Conservation (phyloP, 2,113 vertebrate genomes). For the Rhabdomys dilectus region DNA sequence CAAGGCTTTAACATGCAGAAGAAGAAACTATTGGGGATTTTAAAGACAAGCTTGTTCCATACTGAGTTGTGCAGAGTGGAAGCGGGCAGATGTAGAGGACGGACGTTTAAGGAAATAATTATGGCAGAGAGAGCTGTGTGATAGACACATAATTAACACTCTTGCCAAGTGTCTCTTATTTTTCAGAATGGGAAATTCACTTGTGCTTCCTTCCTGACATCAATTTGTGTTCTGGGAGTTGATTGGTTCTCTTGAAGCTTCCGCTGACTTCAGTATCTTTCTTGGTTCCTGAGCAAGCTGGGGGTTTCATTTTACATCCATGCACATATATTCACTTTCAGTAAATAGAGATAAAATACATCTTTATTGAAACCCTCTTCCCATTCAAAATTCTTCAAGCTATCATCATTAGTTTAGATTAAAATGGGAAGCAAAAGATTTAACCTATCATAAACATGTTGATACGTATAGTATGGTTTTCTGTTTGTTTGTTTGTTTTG, state of each 20-base stretch:
- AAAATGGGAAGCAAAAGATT: neutral
- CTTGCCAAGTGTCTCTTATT: slow-evolving; percentile 5
- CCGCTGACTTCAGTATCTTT: slow-evolving; percentile 64
- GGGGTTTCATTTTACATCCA: slow-evolving; percentile 49
- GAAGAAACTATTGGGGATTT: neutral
- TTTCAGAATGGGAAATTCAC: slow-evolving; percentile 9
- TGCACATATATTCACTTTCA: neutral
- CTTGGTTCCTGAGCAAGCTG: neutral
- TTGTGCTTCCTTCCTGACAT: slow-evolving; percentile 62
- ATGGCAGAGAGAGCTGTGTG: neutral
- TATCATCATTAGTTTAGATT: slow-evolving; percentile 11
- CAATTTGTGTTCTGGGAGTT: slow-evolving; percentile 46
- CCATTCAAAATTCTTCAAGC: neutral
- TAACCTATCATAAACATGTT: neutral
- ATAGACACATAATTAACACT: slow-evolving; percentile 67
- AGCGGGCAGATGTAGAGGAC: neutral
- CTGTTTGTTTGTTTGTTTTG: neutral
- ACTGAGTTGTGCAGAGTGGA: neutral
- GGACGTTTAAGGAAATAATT: neutral
- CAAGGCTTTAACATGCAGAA: neutral
- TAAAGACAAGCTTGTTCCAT: neutral
- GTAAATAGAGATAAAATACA: slow-evolving; percentile 39
- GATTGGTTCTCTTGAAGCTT: slow-evolving; percentile 41
- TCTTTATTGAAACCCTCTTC: slow-evolving; percentile 17
- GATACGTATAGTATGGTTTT: neutral